Percentiles rank a stretch among this genome's conserved stretches.
phyloP scores from a whole-genome alignment of 2,888 invertebrate species.

The Dryobota labecula region DNA sequence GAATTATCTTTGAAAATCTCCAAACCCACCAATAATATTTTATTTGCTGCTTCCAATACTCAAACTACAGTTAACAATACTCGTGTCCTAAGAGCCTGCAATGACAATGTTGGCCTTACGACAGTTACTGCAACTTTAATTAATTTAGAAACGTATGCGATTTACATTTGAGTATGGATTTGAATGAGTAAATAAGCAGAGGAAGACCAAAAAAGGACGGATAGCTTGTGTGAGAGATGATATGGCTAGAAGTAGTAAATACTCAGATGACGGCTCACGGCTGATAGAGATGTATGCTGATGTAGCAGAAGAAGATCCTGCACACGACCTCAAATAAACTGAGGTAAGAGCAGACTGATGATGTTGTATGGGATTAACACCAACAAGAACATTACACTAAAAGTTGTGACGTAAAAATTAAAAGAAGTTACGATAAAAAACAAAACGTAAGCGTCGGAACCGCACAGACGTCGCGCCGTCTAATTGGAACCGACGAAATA shows the following conservation, averaged over 20 bases:
- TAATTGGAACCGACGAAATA: conserved; percentile 80
- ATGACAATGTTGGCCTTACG: background rate
- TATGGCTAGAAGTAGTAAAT: background rate
- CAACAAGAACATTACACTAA: background rate
- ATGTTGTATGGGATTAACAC: background rate
- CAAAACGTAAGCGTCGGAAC: conserved; percentile 53
- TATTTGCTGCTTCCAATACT: conserved; percentile 16
- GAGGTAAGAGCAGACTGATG: background rate
- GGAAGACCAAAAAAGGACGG: background rate
- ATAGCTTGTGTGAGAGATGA: background rate
- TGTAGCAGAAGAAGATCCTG: background rate
- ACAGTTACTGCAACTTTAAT: background rate
- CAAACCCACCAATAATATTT: conserved; percentile 17
- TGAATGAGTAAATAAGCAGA: background rate
- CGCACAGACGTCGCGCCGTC: conserved; percentile 75
- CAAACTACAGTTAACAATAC: conserved; percentile 12
- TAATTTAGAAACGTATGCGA: background rate
- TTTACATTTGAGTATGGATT: background rate
- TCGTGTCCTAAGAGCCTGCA: background rate
- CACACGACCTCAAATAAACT: background rate
- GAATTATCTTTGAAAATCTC: conserved; percentile 13
- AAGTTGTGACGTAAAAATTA: conserved; percentile 35
- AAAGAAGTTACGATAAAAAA: conserved; percentile 41
- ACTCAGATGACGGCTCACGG: background rate
- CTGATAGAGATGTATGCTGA: background rate